A percentile compares a stretch with the other conserved stretches of the same genome.
phyloP scores from a whole-genome alignment of 2,888 invertebrate species.

The Eupithecia subfuscata region DNA sequence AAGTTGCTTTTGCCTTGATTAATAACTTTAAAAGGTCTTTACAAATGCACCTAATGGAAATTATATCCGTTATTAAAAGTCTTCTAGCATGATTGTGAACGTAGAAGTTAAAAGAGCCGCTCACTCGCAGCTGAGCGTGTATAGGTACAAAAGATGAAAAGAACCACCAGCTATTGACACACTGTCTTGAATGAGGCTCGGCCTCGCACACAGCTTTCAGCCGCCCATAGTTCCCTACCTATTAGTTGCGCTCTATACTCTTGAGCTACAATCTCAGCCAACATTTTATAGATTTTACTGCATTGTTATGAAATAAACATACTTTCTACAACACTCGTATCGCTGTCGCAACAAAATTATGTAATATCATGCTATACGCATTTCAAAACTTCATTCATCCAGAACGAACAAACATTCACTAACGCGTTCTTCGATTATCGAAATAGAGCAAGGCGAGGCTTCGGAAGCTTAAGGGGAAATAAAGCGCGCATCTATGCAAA shows the following conservation, averaged over 20 bases:
- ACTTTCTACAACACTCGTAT: constrained; percentile 22
- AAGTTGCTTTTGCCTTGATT: background rate
- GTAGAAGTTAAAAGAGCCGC: constrained; percentile 46
- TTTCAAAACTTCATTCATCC: constrained; percentile 49
- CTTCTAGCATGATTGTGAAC: background rate
- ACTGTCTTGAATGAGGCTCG: constrained; percentile 71
- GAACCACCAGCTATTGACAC: constrained; percentile 70
- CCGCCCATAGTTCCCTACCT: constrained; percentile 59
- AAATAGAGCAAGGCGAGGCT: constrained; percentile 58
- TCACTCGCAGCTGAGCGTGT: constrained; percentile 57
- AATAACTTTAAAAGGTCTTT: background rate
- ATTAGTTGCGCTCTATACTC: constrained; percentile 57
- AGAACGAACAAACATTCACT: constrained; percentile 46
- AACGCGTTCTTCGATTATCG: constrained; percentile 57
- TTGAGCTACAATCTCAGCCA: constrained; percentile 49
- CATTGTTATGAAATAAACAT: constrained; percentile 3
- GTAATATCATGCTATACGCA: constrained; percentile 72
- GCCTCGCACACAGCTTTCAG: constrained; percentile 73
- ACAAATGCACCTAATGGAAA: background rate
- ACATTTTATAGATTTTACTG: constrained; percentile 40
- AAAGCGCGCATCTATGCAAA: constrained; percentile 79
- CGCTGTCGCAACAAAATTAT: constrained; percentile 46
- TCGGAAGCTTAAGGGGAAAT: constrained; percentile 54
- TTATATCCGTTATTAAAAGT: background rate
- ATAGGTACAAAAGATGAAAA: constrained; percentile 66